Conservation (phyloP, 92 coral and sea anemone species). For the Actinostola sp. region DNA sequence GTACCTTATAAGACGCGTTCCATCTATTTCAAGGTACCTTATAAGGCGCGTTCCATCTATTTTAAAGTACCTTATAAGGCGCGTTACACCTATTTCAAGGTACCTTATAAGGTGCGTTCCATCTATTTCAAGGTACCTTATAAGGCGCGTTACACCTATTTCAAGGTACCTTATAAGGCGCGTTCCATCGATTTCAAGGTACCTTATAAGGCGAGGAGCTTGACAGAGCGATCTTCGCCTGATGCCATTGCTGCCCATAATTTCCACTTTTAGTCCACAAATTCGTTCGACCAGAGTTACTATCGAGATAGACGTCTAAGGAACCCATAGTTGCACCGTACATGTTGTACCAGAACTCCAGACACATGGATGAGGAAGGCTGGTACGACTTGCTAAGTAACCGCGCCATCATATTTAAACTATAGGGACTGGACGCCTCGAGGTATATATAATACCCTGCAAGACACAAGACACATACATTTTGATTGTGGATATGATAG, state of each 20-base stretch:
- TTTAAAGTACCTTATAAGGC: too few relatives aligned
- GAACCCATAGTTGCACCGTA: slow-evolving; percentile 39
- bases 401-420: slow-evolving; percentile 21
- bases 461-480: not conserved
- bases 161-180: not conserved
- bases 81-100: too few relatives aligned
- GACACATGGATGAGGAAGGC: slow-evolving; percentile 38
- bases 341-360: slow-evolving; percentile 53
- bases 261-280: slow-evolving; percentile 45
- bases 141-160: not conserved
- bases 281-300: slow-evolving; percentile 6
- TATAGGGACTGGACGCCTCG: slow-evolving; percentile 38
- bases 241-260: slow-evolving; percentile 41
- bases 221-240: slow-evolving; percentile 29
- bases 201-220: slow-evolving; percentile 28
- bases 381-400: slow-evolving; percentile 39
- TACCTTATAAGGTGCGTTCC: too few relatives aligned
- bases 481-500: too few relatives aligned
- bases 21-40: too few relatives aligned
- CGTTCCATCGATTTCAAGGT: not conserved
- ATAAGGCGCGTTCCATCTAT: too few relatives aligned
- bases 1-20: too few relatives aligned
- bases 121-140: too few relatives aligned
- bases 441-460: slow-evolving; percentile 49
- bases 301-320: slow-evolving; percentile 16